A percentile compares a stretch with the other conserved stretches of the same genome.
phyloP scores from a whole-genome alignment of 2,797 vertebrate species.

The Hafferia zeledoni region DNA sequence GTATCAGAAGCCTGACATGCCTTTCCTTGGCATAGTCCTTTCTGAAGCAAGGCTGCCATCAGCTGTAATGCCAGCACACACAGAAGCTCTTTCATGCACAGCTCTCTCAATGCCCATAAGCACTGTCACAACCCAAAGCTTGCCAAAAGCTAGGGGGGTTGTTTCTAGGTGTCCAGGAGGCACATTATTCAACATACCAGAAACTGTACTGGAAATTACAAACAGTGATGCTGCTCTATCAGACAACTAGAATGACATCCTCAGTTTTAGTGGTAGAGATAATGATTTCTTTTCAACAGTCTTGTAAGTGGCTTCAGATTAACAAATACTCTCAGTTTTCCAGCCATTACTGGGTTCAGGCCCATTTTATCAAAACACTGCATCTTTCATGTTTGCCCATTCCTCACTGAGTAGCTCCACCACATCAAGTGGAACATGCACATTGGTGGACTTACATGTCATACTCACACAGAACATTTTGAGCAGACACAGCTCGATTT shows the following conservation, averaged over 20 bases:
- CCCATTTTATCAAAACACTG: neutral
- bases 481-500: neutral
- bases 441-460: neutral
- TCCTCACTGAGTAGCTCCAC: neutral
- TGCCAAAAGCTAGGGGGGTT: neutral
- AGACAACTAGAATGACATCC: neutral
- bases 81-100: neutral
- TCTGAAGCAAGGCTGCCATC: neutral
- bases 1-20: neutral
- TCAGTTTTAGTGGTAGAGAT: neutral
- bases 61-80: neutral
- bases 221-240: neutral
- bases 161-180: neutral
- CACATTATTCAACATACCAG: neutral
- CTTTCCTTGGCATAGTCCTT: neutral
- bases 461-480: neutral
- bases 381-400: neutral
- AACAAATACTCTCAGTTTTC: neutral
- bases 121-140: neutral
- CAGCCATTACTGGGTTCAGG: neutral
- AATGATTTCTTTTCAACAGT: neutral
- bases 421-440: neutral
- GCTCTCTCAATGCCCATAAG: neutral
- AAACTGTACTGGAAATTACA: neutral
- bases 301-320: neutral